Base-by-base conservation (phyloP, 2,113 vertebrate species). In the Scophthalmus maximus region DNA sequence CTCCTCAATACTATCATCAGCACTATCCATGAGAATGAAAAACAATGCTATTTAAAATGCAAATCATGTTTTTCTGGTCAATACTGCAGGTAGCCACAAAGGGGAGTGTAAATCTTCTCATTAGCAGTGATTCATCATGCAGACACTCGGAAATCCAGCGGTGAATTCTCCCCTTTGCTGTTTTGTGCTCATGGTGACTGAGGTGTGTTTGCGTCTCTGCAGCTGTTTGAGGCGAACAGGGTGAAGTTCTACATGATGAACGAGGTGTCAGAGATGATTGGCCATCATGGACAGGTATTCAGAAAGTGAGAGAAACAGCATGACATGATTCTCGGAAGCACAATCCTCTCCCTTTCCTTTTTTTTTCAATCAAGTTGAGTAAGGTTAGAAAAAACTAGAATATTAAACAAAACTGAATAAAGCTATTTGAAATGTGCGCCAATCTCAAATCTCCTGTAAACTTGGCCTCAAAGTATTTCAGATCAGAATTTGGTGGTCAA, bases 171-270 rank as follows among this genome's bases (percentile, higher is more conserved):
- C 4, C 12, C 29, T 3, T 6, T 3, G 14, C 8, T 63, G 15
- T 34, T 75, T 76, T 60, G 22, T 40, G 70, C 74, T 40, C 25
- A 5, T 63, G 56, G 18, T 47, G 53, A 29, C 6, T 38, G 25
- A 6, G n/a, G 23, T 23, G 5, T 76, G 40, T 72, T 76, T 57
- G 63, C 82, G 44, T 73, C 44, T 65, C 56, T 56, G 36, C 91
- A 99, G 97, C 94, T 98, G 92, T 99, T 98, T 6, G 98, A 99
- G 91, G 95, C 81, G 69, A 96, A 98, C 88, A 92, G 93, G 60
- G 96, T 99, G 83, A 99, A 99, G 93, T 99, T 99, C 94, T 98
- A 99, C 93, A 98, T 99, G 96, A 94, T 98, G 92, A 99, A 97
- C 0, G 97, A 99, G 86, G 97, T 99, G 81, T 96, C 92, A 0